Conservation (phyloP, 2,113 vertebrate species). For the Copsychus sechellarum region DNA sequence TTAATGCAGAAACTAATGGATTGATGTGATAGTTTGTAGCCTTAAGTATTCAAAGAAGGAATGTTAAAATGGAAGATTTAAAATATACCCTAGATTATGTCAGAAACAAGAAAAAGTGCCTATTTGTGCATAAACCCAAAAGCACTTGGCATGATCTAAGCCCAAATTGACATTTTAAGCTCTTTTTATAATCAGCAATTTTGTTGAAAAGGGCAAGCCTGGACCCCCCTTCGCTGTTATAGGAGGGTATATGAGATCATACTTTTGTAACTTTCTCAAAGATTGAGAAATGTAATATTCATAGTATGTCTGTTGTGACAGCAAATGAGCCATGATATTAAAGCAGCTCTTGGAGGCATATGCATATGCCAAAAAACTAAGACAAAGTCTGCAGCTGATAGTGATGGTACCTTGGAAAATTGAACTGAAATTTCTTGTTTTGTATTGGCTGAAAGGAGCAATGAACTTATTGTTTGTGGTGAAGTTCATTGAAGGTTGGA, state of each 20-base stretch:
- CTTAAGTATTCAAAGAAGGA: neutral
- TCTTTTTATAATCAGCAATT: neutral
- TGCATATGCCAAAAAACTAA: neutral
- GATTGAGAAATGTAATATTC: neutral
- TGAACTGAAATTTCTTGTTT: neutral
- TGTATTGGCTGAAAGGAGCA: neutral
- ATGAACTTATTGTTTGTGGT: neutral
- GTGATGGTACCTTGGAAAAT: neutral
- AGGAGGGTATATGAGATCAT: neutral
- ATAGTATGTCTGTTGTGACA: neutral
- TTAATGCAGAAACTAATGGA: neutral
- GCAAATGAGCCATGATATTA: neutral
- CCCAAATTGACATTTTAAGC: neutral
- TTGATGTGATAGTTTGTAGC: neutral
- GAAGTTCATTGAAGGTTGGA: neutral
- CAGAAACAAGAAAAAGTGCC: neutral
- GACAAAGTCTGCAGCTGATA: neutral
- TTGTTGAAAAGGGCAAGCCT: neutral
- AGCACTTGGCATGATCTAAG: neutral
- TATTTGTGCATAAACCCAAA: neutral
- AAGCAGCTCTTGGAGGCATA: neutral
- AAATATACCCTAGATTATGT: neutral
- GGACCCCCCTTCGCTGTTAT: neutral
- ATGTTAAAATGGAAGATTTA: neutral
- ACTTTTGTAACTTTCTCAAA: neutral